Evolutionary conservation across 1,140 invertebrate genomes (phyloP).

Genomic region (Solenopsis invicta): DNA sequence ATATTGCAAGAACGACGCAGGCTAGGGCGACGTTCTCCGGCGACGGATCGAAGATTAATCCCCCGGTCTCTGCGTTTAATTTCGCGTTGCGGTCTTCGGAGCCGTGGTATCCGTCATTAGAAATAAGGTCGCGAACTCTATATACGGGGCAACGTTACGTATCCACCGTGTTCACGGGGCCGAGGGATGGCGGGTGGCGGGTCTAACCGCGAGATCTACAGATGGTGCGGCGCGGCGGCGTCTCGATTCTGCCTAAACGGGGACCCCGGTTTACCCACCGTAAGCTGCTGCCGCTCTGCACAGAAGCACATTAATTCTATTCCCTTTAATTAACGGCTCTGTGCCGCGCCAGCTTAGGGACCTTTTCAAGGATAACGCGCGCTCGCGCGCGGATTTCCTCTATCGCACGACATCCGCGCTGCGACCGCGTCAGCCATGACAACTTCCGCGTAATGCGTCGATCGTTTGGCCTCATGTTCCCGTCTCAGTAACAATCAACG

Average conservation of each 20-base stretch:
- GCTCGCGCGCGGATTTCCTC: neutral
- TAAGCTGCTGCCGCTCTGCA: conserved; percentile 1
- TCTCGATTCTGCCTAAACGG: conserved; percentile 39
- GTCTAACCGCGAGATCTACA: conserved; percentile 39
- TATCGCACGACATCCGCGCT: neutral
- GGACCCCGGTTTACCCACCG: neutral
- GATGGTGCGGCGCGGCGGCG: neutral
- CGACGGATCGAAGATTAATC: neutral
- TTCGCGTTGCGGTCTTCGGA: neutral
- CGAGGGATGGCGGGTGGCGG: neutral
- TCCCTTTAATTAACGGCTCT: conserved; percentile 44
- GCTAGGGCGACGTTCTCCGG: neutral
- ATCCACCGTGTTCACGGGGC: neutral
- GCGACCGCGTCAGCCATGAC: neutral
- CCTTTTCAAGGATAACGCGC: neutral
- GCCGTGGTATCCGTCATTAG: conserved; percentile 26
- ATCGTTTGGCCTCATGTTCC: neutral
- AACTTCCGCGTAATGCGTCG: neutral
- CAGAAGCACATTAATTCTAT: conserved; percentile 34
- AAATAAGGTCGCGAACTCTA: conserved; percentile 7
- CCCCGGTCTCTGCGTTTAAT: neutral
- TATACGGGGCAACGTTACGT: neutral
- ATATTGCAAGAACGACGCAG: neutral
- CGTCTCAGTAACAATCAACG: neutral
- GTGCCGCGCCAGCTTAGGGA: neutral